Base-by-base conservation (phyloP, 2,797 vertebrate genomes). In the Telmatherina bonti region DNA sequence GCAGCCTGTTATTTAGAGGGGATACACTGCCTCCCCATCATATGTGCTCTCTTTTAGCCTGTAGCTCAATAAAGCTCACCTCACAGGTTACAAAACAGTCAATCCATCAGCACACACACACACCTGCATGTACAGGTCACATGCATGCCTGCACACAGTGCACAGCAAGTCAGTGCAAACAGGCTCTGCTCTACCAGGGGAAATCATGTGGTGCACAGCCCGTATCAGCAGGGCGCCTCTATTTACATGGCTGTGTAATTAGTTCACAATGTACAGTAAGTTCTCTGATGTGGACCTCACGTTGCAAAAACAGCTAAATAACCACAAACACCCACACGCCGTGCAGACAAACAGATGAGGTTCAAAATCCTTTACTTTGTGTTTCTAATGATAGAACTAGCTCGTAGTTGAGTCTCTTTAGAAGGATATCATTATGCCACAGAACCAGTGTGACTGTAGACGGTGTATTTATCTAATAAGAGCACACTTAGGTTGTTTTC, bases 201-300 rank as follows among this genome's bases (percentile, higher is more conserved):
- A 93, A 93, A 94, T 94, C 93, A 92, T 87, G 85, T 64, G 77
- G 85, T 79, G 83, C 82, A 86, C 84, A 80, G 83, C 71, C 80
- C 85, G 88, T 71, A 87, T 87, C 88, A 93, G 90, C 86, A 81
- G 88, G 88, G 82, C 69, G 83, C 86, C 74, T 87, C 89, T 85
- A 90, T 91, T 91, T 91, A 91, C 90, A 92, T 85, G 49, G 81
- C 83, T 78, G 82, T 82, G 81, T 88, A 93, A 93, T 93, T 93
- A 92, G 90, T 88, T 89, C 81, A 85, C 84, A 76, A 68, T 90
- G 88, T 72, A 72, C 70, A 72, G 62, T 91, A 88, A 79, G 76
- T 85, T 71, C 83, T 89, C 72, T 84, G 83, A 89, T 90, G 83
- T 84, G 78, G 86, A 86, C 83, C 64, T 69, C 70, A 71, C 41